Evolutionary conservation across 2,888 invertebrate genomes (phyloP).

Genomic region (Trichacis sp.): DNA sequence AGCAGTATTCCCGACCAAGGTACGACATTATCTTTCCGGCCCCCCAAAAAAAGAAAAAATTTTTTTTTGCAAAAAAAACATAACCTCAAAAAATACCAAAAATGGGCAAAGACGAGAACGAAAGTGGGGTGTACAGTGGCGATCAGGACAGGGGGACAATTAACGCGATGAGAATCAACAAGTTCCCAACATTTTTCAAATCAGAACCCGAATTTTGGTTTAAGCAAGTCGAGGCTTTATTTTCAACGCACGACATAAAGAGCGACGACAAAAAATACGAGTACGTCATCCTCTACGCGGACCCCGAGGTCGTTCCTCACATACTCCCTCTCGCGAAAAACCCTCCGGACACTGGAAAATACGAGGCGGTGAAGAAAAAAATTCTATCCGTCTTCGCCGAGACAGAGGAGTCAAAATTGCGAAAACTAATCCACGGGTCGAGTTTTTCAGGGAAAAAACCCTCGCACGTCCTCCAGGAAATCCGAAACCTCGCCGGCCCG

Average conservation of each 20-base stretch:
- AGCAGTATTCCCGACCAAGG: too few species aligned
- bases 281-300: slow-evolving; percentile 1
- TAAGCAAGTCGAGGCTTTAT: slow-evolving; percentile 8
- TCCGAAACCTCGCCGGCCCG: too few species aligned
- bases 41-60: too few species aligned
- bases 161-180: too few species aligned
- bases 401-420: slow-evolving; percentile 1
- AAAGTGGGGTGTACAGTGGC: too few species aligned
- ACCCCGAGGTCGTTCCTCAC: slow-evolving; percentile 5
- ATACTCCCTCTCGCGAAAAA: slow-evolving; percentile 10
- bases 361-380: background rate
- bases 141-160: too few species aligned
- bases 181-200: slow-evolving; percentile 11
- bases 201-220: slow-evolving; percentile 14
- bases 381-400: slow-evolving; percentile 10
- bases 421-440: background rate
- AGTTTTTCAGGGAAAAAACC: slow-evolving; percentile 11
- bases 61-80: too few species aligned
- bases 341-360: background rate
- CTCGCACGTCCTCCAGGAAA: slow-evolving; percentile 7
- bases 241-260: slow-evolving; percentile 6
- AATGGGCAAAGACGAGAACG: too few species aligned
- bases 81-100: too few species aligned
- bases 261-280: slow-evolving; percentile 16
- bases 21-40: too few species aligned